phyloP scores from a whole-genome alignment of 2,797 vertebrate species.

The Syngnathus acus region DNA sequence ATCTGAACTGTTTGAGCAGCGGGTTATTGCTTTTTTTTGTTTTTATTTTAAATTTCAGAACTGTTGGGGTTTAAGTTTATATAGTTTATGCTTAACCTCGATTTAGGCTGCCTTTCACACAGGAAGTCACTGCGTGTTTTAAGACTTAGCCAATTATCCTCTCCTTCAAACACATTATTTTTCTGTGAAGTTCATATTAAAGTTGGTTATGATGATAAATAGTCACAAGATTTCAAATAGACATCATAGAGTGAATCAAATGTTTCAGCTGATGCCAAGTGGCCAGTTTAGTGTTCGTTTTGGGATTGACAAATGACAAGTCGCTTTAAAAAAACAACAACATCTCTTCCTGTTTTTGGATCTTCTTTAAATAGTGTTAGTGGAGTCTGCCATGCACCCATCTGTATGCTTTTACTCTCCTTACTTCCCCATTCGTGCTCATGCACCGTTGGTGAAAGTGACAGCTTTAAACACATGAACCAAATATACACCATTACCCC shows the following conservation, averaged over 20 bases:
- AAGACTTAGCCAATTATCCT: conserved; percentile 47
- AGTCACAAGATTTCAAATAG: conserved; percentile 27
- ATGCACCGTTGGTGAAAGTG: conserved; percentile 61
- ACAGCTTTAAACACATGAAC: conserved; percentile 66
- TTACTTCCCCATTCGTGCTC: conserved; percentile 51
- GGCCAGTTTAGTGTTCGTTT: conserved; percentile 21
- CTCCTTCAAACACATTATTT: conserved; percentile 27
- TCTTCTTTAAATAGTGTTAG: conserved; percentile 43
- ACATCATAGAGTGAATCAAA: conserved; percentile 29
- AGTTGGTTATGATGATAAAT: conserved; percentile 47
- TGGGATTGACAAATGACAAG: conserved; percentile 23
- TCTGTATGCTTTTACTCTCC: conserved; percentile 47
- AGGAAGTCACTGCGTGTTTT: conserved; percentile 30
- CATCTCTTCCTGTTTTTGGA: conserved; percentile 22
- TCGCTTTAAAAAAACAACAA: conserved; percentile 2
- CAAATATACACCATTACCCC: conserved; percentile 41
- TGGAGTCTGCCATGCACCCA: conserved; percentile 52
- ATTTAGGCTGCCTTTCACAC: conserved; percentile 50
- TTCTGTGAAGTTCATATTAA: conserved; percentile 44
- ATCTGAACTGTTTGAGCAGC: conserved; percentile 60
- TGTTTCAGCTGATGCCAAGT: conserved; percentile 16
- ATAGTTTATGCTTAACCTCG: conserved; percentile 48
- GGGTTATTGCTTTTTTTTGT: conserved; percentile 50
- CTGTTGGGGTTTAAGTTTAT: conserved; percentile 38
- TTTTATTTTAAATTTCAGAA: conserved; percentile 40